Percentiles rank a stretch among this genome's conserved stretches.
phyloP scores from a whole-genome alignment of 2,797 vertebrate genomes.

The Pseudochirops corinnae region DNA sequence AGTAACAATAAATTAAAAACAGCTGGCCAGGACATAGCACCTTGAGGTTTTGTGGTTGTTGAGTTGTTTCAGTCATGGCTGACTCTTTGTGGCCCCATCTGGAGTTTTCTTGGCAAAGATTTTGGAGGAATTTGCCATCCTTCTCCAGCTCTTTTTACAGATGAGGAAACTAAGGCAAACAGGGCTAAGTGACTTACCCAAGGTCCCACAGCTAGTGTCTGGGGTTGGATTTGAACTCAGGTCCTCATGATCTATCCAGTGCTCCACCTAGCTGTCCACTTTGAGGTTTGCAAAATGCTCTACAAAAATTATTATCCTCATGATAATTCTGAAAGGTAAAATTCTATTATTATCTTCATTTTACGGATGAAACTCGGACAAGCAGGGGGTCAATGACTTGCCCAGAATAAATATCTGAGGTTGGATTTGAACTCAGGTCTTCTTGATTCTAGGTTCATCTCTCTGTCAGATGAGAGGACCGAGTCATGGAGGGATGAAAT shows the following conservation, averaged over 20 bases:
- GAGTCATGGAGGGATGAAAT: background rate
- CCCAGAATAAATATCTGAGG: background rate
- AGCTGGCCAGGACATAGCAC: too few species aligned
- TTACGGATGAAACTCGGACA: too few species aligned
- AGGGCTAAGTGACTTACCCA: background rate
- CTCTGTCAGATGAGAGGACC: rapidly evolving
- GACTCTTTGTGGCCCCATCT: background rate
- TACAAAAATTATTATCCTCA: too few species aligned
- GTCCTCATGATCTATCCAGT: too few species aligned
- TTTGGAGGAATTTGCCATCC: background rate
- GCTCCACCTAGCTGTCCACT: too few species aligned
- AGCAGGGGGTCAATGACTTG: background rate
- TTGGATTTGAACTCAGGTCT: background rate
- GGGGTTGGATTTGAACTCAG: too few species aligned
- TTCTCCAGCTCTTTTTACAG: background rate
- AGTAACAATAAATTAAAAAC: too few species aligned
- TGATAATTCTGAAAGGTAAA: too few species aligned
- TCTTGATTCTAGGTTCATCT: background rate
- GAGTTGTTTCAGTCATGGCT: background rate
- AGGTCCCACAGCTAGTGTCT: too few species aligned
- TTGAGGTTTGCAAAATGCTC: too few species aligned
- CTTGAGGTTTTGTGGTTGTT: background rate
- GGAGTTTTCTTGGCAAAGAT: background rate
- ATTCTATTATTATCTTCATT: too few species aligned
- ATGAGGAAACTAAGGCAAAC: background rate